These are phyloP conservation scores for Anoplius nigerrimus DNA, from an alignment of 2,888 invertebrate species.

Conservation along the genomic window DNA sequence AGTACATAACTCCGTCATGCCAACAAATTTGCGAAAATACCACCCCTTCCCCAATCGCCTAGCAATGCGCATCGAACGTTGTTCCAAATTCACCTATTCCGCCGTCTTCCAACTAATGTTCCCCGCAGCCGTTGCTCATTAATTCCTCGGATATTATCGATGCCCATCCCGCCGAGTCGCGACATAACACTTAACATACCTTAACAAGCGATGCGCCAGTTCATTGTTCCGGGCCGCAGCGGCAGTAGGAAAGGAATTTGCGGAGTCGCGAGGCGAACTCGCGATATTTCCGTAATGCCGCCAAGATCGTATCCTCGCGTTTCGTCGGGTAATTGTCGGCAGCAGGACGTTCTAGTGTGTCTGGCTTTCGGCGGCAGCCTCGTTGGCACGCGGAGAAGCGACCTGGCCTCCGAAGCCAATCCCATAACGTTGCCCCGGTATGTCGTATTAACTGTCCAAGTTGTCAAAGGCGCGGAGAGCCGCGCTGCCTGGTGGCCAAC, in stretches of 20 bases:
- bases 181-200: too few species aligned
- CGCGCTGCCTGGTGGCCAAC: conserved; percentile 26
- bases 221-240: background rate
- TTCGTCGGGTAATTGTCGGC: conserved; percentile 32
- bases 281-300: conserved; percentile 24
- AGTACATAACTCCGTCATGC: too few species aligned
- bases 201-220: background rate
- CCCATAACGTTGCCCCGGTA: background rate
- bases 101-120: too few species aligned
- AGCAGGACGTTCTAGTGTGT: background rate
- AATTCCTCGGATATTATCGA: too few species aligned
- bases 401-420: conserved; percentile 10
- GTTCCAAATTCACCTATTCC: too few species aligned
- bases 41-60: too few species aligned
- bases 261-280: conserved; percentile 7
- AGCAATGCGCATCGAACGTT: too few species aligned
- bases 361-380: background rate
- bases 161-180: too few species aligned
- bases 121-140: too few species aligned
- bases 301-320: conserved; percentile 17
- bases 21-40: too few species aligned
- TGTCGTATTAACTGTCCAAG: conserved; percentile 53
- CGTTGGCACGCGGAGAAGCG: background rate
- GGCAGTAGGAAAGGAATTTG: conserved; percentile 20
- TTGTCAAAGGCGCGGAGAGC: conserved; percentile 47